These are phyloP conservation scores for Carpatolechia fugitivella DNA, from an alignment of 2,888 invertebrate species.

Conservation along the genomic window DNA sequence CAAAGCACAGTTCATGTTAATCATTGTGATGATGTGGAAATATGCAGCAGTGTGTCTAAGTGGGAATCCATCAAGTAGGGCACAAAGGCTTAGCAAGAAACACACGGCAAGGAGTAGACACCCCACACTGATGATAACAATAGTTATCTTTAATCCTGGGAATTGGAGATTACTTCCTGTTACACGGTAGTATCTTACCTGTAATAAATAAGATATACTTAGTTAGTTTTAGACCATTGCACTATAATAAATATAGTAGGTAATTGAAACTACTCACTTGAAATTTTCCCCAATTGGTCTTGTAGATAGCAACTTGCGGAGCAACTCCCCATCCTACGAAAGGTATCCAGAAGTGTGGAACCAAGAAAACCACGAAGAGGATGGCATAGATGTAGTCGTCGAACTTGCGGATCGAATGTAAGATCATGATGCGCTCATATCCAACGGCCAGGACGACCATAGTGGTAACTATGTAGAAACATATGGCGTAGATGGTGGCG, in stretches of 20 bases:
- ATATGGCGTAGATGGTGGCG: conserved; percentile 82
- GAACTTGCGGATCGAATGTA: conserved; percentile 80
- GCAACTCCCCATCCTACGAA: conserved; percentile 86
- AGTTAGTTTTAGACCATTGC: no score
- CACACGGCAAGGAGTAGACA: conserved; percentile 80
- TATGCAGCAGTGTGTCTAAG: conserved; percentile 81
- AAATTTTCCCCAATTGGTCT: conserved; percentile 84
- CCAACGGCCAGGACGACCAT: conserved; percentile 80
- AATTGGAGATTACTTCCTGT: conserved; percentile 81
- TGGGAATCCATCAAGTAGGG: conserved; percentile 81
- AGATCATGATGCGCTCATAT: conserved; percentile 79
- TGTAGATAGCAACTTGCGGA: conserved; percentile 83
- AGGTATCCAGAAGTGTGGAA: conserved; percentile 85
- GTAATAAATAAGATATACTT: conserved; percentile 17
- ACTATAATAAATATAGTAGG: background rate
- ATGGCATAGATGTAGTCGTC: conserved; percentile 86
- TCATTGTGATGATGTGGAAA: conserved; percentile 84
- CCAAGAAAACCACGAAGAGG: conserved; percentile 82
- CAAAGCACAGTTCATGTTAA: conserved; percentile 85
- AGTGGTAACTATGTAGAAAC: conserved; percentile 80
- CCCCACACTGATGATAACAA: conserved; percentile 81
- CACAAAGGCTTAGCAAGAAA: conserved; percentile 80
- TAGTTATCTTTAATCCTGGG: conserved; percentile 79
- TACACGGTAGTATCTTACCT: conserved; percentile 78
- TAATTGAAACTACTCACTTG: conserved; percentile 79